Evolutionary conservation across 2,888 invertebrate species (phyloP).

Genomic region (Hydrotaea diabolus): DNA sequence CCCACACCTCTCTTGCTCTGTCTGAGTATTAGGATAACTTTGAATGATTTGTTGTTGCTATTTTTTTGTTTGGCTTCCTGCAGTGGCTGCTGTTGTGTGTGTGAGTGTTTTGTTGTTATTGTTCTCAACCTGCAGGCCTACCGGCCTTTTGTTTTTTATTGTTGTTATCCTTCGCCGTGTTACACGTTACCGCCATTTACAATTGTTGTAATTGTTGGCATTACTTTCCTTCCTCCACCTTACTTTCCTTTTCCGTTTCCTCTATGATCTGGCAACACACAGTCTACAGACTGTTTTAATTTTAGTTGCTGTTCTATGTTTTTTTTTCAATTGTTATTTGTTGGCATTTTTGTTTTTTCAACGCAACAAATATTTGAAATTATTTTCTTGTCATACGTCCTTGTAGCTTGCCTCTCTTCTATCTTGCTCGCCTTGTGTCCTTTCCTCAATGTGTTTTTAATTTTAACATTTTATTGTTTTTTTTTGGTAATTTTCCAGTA

Average conservation of each 20-base stretch:
- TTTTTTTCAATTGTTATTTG: too few species aligned
- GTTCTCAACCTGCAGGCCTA: background rate
- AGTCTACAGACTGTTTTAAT: background rate
- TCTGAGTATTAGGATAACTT: background rate
- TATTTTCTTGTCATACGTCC: background rate
- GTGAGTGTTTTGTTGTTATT: background rate
- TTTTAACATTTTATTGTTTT: constrained; percentile 4
- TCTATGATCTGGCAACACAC: background rate
- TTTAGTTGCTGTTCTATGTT: too few species aligned
- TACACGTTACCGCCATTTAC: background rate
- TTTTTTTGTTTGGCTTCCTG: background rate
- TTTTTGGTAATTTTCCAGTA: background rate
- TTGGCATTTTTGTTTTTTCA: background rate
- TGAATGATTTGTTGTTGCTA: background rate
- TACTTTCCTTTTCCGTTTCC: background rate
- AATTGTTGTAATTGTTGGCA: background rate
- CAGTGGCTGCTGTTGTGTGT: background rate
- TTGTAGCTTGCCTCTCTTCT: background rate
- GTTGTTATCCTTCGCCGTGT: background rate
- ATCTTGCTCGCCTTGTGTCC: background rate
- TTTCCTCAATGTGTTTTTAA: background rate
- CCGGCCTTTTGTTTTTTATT: background rate
- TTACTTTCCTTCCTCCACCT: too few species aligned
- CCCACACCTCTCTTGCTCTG: too few species aligned
- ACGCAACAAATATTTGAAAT: background rate